Base-by-base conservation (phyloP, 2,797 vertebrate species). In the Urosaurus nigricauda region DNA sequence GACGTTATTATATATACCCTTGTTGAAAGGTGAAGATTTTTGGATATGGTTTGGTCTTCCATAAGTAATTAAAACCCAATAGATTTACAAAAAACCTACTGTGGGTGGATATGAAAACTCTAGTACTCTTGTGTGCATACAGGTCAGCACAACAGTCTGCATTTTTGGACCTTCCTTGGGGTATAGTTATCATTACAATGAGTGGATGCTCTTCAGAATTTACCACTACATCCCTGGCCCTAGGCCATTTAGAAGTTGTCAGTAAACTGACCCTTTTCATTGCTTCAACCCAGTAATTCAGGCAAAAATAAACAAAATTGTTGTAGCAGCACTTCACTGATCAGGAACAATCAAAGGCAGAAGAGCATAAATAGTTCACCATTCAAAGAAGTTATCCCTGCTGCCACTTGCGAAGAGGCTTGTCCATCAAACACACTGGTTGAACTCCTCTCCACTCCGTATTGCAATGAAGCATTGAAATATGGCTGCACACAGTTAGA, bases 401-500 rank as follows among this genome's bases (percentile, higher is more conserved):
- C 74, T 83, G 43, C n/a, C 19, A 83, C 88, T 89, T 89, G 35
- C 73, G 58, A 79, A 0, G 0, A 82, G 2, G 73, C 7, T 78
- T 89, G 35, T 82, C 24, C 47, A 29, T 84, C 84, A 91, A 63
- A 4, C 80, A 80, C 0, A 0, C 9, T 40, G 24, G 32, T n/a
- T 6, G 71, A 40, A 77, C 16, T 26, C 7, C 24, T 91, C 73
- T 68, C 26, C 2, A 58, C 87, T 40, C 9, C 87, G 2, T 1
- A 35, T 85, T 91, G 71, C 53, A 86, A 56, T 84, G 51, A 86
- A 60, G 13, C 35, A 74, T 84, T 92, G 89, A 35, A 79, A 85
- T 88, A 88, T 37, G 43, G 16, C 21, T 88, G 47, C 60, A 24
- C 26, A 47, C 0, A 29, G 32, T 81, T 86, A 43, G 92, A 94